Evolutionary conservation across 2,797 vertebrate genomes (phyloP).

Genomic region (Sebastes itinus): DNA sequence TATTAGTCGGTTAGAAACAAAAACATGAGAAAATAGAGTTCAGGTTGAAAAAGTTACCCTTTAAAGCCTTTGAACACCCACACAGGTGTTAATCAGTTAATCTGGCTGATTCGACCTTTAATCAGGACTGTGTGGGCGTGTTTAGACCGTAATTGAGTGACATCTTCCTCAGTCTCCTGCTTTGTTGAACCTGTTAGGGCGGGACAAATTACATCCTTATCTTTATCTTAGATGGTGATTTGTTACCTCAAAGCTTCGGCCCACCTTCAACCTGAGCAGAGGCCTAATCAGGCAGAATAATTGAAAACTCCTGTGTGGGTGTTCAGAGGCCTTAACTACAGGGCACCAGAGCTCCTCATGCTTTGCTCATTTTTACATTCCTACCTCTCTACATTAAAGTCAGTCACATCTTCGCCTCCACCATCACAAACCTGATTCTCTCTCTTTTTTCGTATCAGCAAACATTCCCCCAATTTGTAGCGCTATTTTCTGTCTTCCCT

Average conservation of each 20-base stretch:
- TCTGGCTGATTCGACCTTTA: not conserved
- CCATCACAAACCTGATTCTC: not conserved
- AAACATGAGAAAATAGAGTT: too few relatives aligned
- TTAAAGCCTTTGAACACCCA: not conserved
- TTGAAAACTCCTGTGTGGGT: not conserved
- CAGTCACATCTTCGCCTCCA: not conserved
- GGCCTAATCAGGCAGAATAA: not conserved
- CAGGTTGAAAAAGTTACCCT: too few relatives aligned
- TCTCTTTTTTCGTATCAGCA: not conserved
- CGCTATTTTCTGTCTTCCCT: not conserved
- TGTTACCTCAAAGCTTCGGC: not conserved
- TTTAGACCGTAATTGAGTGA: too few relatives aligned
- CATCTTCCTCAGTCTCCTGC: not conserved
- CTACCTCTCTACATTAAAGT: not conserved
- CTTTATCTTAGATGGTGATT: not conserved
- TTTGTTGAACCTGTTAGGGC: not conserved
- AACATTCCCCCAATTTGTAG: not conserved
- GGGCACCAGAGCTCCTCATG: not conserved
- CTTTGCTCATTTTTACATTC: not conserved
- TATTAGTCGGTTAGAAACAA: too few relatives aligned
- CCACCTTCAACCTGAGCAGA: not conserved
- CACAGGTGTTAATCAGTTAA: not conserved
- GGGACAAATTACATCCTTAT: not conserved
- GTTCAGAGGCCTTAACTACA: not conserved
- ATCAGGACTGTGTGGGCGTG: too few relatives aligned